Percentiles rank a stretch among this genome's conserved stretches.
These are phyloP conservation scores for Phrynocephalus guinanensis DNA, from an alignment of 2,797 vertebrate genomes.

Conservation along the genomic window DNA sequence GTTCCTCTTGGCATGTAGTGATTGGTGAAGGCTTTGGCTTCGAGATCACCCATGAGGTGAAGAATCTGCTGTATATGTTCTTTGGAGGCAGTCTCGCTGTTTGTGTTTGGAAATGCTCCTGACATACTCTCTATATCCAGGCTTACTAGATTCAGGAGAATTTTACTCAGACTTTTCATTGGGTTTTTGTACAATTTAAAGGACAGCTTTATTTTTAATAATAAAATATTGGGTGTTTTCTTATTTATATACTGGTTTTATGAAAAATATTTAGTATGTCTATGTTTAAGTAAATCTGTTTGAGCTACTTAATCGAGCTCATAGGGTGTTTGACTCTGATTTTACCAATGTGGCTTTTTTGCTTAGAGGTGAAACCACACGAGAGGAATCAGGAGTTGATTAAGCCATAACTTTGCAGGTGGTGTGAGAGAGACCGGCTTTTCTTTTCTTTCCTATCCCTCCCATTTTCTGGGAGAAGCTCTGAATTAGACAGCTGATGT, in stretches of 20 bases:
- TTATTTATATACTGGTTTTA: slow-evolving; percentile 57
- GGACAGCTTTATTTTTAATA: slow-evolving; percentile 60
- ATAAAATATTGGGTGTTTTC: slow-evolving; percentile 56
- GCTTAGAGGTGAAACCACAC: slow-evolving; percentile 30
- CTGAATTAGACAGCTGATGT: slow-evolving; percentile 57
- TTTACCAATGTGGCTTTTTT: slow-evolving; percentile 50
- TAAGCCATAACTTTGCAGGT: background rate
- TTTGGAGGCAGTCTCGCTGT: slow-evolving; percentile 94
- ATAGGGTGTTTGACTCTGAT: slow-evolving; percentile 31
- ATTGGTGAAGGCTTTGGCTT: slow-evolving; percentile 97
- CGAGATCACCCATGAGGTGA: slow-evolving; percentile 97
- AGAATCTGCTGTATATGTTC: slow-evolving; percentile 98
- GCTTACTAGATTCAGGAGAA: background rate
- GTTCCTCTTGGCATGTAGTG: slow-evolving; percentile 98
- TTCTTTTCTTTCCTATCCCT: slow-evolving; percentile 32
- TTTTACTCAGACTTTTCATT: slow-evolving; percentile 48
- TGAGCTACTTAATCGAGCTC: slow-evolving; percentile 49
- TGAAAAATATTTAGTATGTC: slow-evolving; percentile 36
- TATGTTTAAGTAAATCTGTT: slow-evolving; percentile 31
- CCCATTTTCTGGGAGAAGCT: slow-evolving; percentile 40
- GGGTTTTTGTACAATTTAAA: slow-evolving; percentile 60
- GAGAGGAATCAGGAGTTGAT: slow-evolving; percentile 42
- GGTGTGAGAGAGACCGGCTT: slow-evolving; percentile 3
- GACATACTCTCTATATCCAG: slow-evolving; percentile 48
- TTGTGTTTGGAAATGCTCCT: slow-evolving; percentile 99